These are phyloP conservation scores for Halocynthia roretzi DNA, from an alignment of 23 tunicate species.

Conservation along the genomic window DNA sequence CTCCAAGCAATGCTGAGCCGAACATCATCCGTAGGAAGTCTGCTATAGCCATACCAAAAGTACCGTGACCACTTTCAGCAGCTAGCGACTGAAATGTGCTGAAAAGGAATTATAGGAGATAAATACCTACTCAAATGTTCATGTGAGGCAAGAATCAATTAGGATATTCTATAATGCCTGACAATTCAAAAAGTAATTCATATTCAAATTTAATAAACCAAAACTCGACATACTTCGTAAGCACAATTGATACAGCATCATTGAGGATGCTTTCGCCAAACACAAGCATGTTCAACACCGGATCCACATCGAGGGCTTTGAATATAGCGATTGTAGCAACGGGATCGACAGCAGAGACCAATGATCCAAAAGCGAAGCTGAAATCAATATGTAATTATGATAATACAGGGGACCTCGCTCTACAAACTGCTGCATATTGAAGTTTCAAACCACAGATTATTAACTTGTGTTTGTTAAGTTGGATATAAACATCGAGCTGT, in stretches of 20 bases:
- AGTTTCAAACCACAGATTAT: neutral
- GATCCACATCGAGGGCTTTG: conserved; percentile 95
- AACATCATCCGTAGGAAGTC: conserved; percentile 92
- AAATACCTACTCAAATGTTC: neutral
- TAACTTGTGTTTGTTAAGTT: neutral
- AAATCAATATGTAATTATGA: neutral
- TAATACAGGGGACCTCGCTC: neutral
- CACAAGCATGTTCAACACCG: conserved; percentile 95
- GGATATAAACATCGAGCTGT: neutral
- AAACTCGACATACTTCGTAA: conserved; percentile 62
- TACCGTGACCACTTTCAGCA: conserved; percentile 18
- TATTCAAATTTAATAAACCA: neutral
- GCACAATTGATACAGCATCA: conserved; percentile 96
- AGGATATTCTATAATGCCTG: conserved; percentile 18
- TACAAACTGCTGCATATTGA: neutral
- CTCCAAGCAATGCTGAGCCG: conserved; percentile 81
- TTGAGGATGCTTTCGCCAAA: conserved; percentile 98
- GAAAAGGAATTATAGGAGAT: conserved; percentile 4
- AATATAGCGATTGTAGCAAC: conserved; percentile 98
- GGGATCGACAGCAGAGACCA: conserved; percentile 98
- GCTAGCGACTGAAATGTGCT: conserved; percentile 87
- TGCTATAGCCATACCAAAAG: conserved; percentile 58
- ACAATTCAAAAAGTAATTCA: neutral
- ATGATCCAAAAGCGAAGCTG: conserved; percentile 93
- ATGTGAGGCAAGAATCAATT: neutral